Evolutionary conservation across 2,797 vertebrate genomes (phyloP), one percentile per base, ranked within the genome.

Genomic region (Peromyscus nudipes): DNA sequence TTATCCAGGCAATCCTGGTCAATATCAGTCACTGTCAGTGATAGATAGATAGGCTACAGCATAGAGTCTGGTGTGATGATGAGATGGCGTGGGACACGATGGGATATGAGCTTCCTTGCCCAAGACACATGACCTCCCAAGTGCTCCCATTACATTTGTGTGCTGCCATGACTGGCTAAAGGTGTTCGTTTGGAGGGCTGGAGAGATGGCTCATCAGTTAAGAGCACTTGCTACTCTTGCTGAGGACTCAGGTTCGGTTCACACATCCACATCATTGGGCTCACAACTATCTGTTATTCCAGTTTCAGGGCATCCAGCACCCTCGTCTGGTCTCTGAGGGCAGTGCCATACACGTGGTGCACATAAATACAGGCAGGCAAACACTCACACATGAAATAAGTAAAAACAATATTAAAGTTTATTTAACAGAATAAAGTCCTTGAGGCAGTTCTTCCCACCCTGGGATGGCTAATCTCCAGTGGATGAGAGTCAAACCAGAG

Each of bases 211-310:
- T 17, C 23, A 1, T 6, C 8, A 25, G 34, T 27, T 86, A 55
- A 52, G 7, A 86, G 34, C 64, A n/a, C 46, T 86, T 34, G 31
- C 2, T 55, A 6, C 21, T n/a, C 23, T 25, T 69, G 23, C 34
- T 17, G 46, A 86, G 46, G 46, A 69, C 43, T 27, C 21, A 25
- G 31, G 64, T 65, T 69, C 31, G 16, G 46, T 16, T 85, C 43
- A 1, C 0, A 4, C 57, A 14, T 11, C 12, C 31, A 0, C 5
- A 1, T n/a, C 25, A 23, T 9, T 43, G 81, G 43, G 82, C 21
- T 69, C 13, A 49, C 11, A 9, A n/a, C 19, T 43, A 10, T 3
- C 43, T 67, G 12, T 16, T 25, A 69, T 0, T 52, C 43, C 31
- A 49, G 21, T 69, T 52, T 25, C 43, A 1, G 46, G 64, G 64